Percentiles rank a stretch among this genome's conserved stretches.
Evolutionary conservation across 2,888 invertebrate species (phyloP).

Genomic region (Deroplatys truncata): DNA sequence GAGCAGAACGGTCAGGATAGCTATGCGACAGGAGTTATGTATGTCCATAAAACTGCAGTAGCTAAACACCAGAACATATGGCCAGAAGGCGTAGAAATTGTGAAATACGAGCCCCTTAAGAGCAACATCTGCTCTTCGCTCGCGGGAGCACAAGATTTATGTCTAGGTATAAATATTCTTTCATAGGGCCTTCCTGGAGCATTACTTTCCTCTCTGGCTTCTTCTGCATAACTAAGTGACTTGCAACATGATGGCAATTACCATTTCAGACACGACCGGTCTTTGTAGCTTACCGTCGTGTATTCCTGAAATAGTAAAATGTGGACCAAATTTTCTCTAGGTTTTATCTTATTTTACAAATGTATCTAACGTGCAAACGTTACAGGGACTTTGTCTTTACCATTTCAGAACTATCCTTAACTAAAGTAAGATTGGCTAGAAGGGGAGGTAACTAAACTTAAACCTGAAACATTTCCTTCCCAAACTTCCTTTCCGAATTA

Average conservation of each 20-base stretch:
- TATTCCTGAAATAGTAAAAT: background rate
- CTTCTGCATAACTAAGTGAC: background rate
- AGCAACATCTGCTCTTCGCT: background rate
- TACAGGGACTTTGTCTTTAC: too few species aligned
- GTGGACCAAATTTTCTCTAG: too few species aligned
- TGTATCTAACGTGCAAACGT: too few species aligned
- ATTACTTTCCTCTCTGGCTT: background rate
- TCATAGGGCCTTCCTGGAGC: background rate
- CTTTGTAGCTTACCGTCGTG: background rate
- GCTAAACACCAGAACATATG: background rate
- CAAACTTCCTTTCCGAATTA: too few species aligned
- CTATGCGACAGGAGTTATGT: background rate
- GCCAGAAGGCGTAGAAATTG: background rate
- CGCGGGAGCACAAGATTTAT: background rate
- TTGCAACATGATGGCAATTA: background rate
- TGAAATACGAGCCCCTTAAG: background rate
- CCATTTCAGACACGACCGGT: too few species aligned
- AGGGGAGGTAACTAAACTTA: too few species aligned
- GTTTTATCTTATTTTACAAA: too few species aligned
- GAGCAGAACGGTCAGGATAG: background rate
- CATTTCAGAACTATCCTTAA: too few species aligned
- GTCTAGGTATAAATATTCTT: background rate
- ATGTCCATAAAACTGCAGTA: background rate
- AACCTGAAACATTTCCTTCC: too few species aligned
- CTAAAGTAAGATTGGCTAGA: too few species aligned